These are phyloP conservation scores for Nibea coibor DNA, from an alignment of 2,113 vertebrate species.

Conservation along the genomic window DNA sequence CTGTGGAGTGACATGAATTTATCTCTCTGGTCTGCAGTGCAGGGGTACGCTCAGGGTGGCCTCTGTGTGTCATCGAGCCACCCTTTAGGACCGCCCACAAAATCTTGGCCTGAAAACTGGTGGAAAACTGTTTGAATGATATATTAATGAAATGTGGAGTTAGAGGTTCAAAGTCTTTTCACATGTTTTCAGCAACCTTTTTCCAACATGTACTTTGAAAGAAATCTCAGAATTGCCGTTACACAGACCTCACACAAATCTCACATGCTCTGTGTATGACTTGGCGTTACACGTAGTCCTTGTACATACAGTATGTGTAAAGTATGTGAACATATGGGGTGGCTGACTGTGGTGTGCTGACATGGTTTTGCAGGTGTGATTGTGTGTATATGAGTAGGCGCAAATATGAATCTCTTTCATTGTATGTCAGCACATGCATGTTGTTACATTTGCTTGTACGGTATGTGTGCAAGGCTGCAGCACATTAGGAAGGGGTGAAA, in stretches of 20 bases:
- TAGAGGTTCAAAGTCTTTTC: too few species aligned
- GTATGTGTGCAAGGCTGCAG: background rate
- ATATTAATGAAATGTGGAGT: too few species aligned
- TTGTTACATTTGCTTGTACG: slow-evolving; percentile 5
- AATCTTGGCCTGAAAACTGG: too few species aligned
- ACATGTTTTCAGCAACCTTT: too few species aligned
- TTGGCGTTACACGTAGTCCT: background rate
- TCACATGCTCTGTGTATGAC: background rate
- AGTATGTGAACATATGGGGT: background rate
- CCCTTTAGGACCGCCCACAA: too few species aligned
- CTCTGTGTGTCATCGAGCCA: too few species aligned
- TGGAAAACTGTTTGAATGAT: too few species aligned
- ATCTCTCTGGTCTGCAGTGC: too few species aligned
- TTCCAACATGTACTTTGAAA: too few species aligned
- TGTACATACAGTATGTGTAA: background rate
- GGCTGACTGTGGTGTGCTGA: background rate
- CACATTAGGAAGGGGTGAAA: slow-evolving; percentile 16
- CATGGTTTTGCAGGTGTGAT: background rate
- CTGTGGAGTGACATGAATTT: too few species aligned
- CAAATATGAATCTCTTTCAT: background rate
- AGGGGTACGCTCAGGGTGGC: too few species aligned
- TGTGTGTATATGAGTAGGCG: background rate
- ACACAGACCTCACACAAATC: background rate
- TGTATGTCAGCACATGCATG: background rate
- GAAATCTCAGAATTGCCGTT: too few species aligned